Conservation (phyloP, 1,140 invertebrate genomes). For the Sminthurinus signatus region DNA sequence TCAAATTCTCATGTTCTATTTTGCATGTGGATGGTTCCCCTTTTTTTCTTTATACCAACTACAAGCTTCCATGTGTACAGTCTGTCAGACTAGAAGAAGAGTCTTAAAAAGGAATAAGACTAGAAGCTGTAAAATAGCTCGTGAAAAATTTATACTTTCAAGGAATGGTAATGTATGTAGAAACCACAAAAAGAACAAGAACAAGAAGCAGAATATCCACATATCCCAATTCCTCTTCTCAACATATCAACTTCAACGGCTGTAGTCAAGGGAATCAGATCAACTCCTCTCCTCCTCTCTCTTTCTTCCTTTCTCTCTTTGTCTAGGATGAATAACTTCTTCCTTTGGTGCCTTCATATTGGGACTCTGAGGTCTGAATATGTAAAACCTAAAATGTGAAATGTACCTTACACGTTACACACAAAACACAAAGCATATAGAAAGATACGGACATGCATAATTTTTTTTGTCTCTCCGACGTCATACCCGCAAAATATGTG, state of each 20-base stretch:
- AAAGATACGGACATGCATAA: too few relatives aligned
- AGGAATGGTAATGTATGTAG: slow-evolving; percentile 14
- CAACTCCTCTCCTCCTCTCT: not conserved
- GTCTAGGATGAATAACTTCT: not conserved
- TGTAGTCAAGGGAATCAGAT: slow-evolving; percentile 7
- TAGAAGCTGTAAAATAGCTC: slow-evolving; percentile 9
- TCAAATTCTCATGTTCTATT: slow-evolving; percentile 8
- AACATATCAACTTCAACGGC: slow-evolving; percentile 1
- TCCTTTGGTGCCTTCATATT: too few relatives aligned
- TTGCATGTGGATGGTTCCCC: not conserved
- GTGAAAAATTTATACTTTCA: slow-evolving; percentile 14
- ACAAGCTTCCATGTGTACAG: not conserved
- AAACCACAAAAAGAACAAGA: too few relatives aligned
- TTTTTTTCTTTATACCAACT: not conserved
- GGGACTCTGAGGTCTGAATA: too few relatives aligned
- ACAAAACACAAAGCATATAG: too few relatives aligned
- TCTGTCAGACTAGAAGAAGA: too few relatives aligned
- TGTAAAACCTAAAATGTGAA: too few relatives aligned
- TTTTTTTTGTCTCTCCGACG: too few relatives aligned
- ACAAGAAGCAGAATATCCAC: not conserved
- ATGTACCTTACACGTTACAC: not conserved
- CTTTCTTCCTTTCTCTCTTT: not conserved
- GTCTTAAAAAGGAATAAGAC: not conserved
- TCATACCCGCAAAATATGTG: too few relatives aligned
- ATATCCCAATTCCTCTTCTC: not conserved